Evolutionary conservation across 2,888 invertebrate species (phyloP), one percentile per base, ranked within the genome.

Genomic region (Uropetala carovei): DNA sequence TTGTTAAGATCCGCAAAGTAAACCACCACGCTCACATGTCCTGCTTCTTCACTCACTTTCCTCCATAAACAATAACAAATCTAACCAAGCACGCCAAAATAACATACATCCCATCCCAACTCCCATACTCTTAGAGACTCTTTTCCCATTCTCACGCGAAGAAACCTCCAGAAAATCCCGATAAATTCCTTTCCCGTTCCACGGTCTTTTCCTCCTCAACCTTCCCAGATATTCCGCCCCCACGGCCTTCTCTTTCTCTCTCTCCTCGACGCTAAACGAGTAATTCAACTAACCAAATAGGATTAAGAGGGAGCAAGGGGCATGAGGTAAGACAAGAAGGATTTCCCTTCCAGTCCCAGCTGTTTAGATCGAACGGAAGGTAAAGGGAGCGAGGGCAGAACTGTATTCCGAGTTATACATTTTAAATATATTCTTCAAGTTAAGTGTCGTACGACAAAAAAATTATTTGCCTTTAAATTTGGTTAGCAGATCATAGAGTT

Each of bases 201-300:
- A n/a, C 59, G 13, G 18, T 59, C 22, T 22, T 13, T 7, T 14
- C 18, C n/a, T 22, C 14, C 60, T 59, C 60, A 11, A 59, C 27
- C 64, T 64, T 27, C 18, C 43, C 86, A 14, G 75, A 75, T 75
- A 75, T 75, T 59, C 60, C 86, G 27, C 7, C 13, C 43, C 82
- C 30, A 22, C 82, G 7, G 14, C 86, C 86, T n/a, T 43, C 13
- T 18, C 22, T n/a, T n/a, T 10, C 86, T 7, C 86, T 60, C 60
- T 13, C 59, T 59, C 27, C 86, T 86, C 58, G 14, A 30, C 18
- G 59, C 86, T 43, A 60, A 64, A 60, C 43, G 56, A 64, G 89
- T 89, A 89, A 89, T 89, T 89, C 89, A 68, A 89, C 89, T 89
- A 89, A 89, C 43, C 43, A 89, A 89, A 89, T 64, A 64, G 64